Percentiles rank a stretch among this genome's conserved stretches.
These are phyloP conservation scores for Neodon shergylaensis DNA, from an alignment of 2,113 vertebrate species.

Conservation along the genomic window DNA sequence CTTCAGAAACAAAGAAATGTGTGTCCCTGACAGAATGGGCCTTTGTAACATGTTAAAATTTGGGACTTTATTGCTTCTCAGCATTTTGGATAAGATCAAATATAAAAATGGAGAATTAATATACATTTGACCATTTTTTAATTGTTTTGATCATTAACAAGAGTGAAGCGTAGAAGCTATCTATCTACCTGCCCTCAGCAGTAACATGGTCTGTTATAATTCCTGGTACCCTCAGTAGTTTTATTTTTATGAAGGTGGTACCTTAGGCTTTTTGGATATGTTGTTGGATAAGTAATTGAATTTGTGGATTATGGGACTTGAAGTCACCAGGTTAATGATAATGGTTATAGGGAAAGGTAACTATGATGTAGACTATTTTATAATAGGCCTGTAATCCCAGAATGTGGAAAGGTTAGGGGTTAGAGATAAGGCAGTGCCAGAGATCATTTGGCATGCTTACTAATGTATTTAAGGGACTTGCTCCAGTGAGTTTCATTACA, in stretches of 20 bases:
- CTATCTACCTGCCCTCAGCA: conserved; percentile 5
- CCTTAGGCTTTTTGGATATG: background rate
- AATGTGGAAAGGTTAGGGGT: conserved; percentile 29
- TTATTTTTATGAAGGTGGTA: conserved; percentile 5
- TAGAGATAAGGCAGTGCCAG: background rate
- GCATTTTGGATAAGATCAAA: background rate
- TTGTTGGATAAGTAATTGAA: conserved; percentile 32
- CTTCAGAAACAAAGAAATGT: conserved; percentile 1
- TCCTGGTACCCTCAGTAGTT: background rate
- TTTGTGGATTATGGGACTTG: conserved; percentile 48
- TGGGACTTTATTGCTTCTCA: background rate
- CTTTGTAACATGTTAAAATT: conserved; percentile 42
- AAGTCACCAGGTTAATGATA: conserved; percentile 47
- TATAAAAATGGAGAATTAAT: background rate
- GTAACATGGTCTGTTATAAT: background rate
- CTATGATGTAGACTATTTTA: conserved; percentile 49
- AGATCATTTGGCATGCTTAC: background rate
- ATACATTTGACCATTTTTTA: conserved; percentile 19
- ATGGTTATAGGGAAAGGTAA: conserved; percentile 48
- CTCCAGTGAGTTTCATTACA: conserved; percentile 28
- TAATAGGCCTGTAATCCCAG: conserved; percentile 35
- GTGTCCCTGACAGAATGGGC: background rate
- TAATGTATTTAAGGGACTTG: background rate
- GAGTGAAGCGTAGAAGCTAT: background rate
- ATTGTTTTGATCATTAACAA: conserved; percentile 10